Evolutionary conservation across 2,113 vertebrate species (phyloP).

Genomic region (Corythaixoides concolor): DNA sequence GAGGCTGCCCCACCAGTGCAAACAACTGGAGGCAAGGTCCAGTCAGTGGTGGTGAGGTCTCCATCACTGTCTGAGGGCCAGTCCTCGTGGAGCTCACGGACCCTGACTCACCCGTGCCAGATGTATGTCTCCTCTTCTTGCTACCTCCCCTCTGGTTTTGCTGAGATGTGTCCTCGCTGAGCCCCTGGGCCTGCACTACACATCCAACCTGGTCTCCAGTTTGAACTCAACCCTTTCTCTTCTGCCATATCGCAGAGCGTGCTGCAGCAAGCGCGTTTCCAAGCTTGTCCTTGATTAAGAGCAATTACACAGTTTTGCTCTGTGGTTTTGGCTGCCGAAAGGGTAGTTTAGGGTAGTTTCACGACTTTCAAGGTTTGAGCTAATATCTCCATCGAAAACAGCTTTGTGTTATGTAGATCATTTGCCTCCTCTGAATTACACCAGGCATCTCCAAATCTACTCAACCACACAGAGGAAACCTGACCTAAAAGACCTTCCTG

Average conservation of each 20-base stretch:
- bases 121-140: neutral
- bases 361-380: neutral
- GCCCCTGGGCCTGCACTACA: neutral
- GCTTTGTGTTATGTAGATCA: neutral
- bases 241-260: neutral
- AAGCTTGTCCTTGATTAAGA: neutral
- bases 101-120: neutral
- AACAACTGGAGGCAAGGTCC: neutral
- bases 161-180: neutral
- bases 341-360: neutral
- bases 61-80: neutral
- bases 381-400: neutral
- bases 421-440: neutral
- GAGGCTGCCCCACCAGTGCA: rapidly evolving
- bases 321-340: neutral
- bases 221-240: neutral
- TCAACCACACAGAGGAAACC: neutral
- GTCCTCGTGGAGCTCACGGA: neutral
- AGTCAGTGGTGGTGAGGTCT: neutral
- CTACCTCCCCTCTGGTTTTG: neutral
- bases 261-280: rapidly evolving
- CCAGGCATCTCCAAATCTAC: neutral
- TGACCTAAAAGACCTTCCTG: neutral
- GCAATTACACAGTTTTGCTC: neutral
- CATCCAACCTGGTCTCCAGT: neutral